Conservation (phyloP, 1,140 invertebrate genomes). For the Bombus breviceps region DNA sequence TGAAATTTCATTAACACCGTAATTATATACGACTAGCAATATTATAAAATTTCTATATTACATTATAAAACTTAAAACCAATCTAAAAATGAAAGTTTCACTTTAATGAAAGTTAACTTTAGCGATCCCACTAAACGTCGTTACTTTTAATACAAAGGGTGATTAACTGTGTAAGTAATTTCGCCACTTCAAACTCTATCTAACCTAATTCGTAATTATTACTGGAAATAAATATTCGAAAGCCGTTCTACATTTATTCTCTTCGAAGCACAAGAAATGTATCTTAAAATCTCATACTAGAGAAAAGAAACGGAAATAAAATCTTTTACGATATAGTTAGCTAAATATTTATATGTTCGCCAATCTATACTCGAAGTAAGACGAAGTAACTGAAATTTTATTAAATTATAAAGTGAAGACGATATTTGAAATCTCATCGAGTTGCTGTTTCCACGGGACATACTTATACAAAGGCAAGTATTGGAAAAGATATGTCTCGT, state of each 20-base stretch:
- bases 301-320: neutral
- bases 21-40: too few species aligned
- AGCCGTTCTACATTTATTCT: too few species aligned
- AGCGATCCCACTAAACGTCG: too few species aligned
- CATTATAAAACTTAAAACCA: neutral
- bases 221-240: too few species aligned
- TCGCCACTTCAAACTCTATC: too few species aligned
- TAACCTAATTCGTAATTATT: too few species aligned
- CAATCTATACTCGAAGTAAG: neutral
- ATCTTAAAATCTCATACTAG: neutral
- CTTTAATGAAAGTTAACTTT: too few species aligned
- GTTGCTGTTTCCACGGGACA: neutral
- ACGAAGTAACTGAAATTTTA: neutral
- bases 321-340: neutral
- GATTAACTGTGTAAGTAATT: too few species aligned
- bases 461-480: neutral
- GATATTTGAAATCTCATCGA: neutral
- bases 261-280: neutral
- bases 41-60: too few species aligned
- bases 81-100: neutral
- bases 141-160: too few species aligned
- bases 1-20: neutral
- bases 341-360: neutral
- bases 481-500: constrained; percentile 2
- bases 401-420: neutral